Evolutionary conservation across 37 sponge, comb jelly and placozoan species (phyloP).

Genomic region (Cladorhizidae sp.): DNA sequence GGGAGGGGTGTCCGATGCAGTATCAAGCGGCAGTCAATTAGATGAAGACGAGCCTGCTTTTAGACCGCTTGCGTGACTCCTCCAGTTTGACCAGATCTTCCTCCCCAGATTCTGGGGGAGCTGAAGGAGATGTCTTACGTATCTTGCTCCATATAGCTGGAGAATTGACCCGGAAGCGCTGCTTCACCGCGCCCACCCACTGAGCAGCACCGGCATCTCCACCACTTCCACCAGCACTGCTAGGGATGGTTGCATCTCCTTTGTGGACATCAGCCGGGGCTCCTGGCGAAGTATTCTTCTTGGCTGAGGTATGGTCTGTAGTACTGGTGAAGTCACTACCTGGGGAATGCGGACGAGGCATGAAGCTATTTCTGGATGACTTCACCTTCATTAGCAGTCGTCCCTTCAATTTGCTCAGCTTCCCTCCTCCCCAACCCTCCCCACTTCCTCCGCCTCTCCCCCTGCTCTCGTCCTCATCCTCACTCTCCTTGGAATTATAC

Average conservation of each 20-base stretch:
- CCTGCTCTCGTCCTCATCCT: neutral
- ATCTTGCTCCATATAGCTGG: slow-evolving; percentile 20
- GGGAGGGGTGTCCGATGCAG: too few relatives aligned
- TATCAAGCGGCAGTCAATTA: too few relatives aligned
- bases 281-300: too few relatives aligned
- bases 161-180: neutral
- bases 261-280: too few relatives aligned
- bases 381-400: slow-evolving; percentile 4
- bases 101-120: neutral
- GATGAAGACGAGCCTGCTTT: slow-evolving; percentile 5
- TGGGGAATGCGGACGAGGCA: neutral
- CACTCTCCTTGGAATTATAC: neutral
- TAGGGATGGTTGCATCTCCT: too few relatives aligned
- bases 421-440: neutral
- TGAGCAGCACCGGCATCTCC: neutral
- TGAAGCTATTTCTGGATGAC: neutral
- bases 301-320: too few relatives aligned
- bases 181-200: neutral
- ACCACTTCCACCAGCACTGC: too few relatives aligned
- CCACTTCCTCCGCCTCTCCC: neutral
- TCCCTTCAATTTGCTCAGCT: slow-evolving; percentile 15
- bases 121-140: neutral
- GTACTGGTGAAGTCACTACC: neutral
- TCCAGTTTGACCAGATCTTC: neutral
- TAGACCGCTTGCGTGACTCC: slow-evolving; percentile 13